phyloP scores from a whole-genome alignment of 37 sponge, comb jelly and placozoan genomes.

The Aphrocallistes beatrix region DNA sequence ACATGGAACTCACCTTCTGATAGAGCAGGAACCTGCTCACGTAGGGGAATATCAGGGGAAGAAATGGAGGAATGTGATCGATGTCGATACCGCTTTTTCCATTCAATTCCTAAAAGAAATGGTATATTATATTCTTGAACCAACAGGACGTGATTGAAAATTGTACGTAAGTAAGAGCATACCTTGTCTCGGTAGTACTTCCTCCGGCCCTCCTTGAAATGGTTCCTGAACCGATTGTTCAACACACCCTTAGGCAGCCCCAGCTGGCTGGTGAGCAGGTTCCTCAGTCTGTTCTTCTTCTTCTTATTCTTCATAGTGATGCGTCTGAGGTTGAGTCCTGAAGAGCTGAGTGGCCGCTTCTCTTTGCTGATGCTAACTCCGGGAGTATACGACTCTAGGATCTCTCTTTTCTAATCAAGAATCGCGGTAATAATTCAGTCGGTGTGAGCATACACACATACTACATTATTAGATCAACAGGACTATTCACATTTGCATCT shows the following conservation, averaged over 20 bases:
- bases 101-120: background rate
- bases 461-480: too few species aligned
- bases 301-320: background rate
- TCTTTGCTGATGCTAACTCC: conserved; percentile 10
- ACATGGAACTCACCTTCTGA: background rate
- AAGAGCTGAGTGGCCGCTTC: background rate
- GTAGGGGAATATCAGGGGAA: background rate
- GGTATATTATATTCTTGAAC: background rate
- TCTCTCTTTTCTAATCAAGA: background rate
- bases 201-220: background rate
- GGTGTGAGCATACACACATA: too few species aligned
- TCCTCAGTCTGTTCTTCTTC: conserved; percentile 7
- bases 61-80: background rate
- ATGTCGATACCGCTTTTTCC: background rate
- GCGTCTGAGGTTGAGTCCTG: background rate
- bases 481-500: background rate
- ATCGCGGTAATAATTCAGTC: background rate
- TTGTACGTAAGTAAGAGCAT: background rate
- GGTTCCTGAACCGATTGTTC: background rate
- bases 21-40: conserved; percentile 3
- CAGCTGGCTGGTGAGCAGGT: conserved; percentile 19
- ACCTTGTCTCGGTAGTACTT: background rate
- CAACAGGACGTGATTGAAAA: background rate
- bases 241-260: conserved; percentile 7
- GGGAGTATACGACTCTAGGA: background rate